Evolutionary conservation across 2,888 invertebrate genomes (phyloP).

Genomic region (Acrobasis repandana): DNA sequence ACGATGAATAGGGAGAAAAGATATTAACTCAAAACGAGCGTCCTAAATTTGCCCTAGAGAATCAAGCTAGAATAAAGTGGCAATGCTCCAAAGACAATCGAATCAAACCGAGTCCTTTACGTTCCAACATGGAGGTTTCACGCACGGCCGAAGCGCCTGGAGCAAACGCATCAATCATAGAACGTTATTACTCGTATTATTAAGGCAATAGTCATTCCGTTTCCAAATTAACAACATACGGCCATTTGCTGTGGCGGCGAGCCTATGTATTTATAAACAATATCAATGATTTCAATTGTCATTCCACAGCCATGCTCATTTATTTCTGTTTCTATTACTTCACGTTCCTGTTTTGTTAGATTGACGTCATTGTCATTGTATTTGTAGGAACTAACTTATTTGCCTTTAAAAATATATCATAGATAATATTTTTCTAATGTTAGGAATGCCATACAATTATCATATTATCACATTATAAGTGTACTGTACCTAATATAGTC

Average conservation of each 20-base stretch:
- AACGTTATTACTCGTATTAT: conserved; percentile 49
- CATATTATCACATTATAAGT: too few species aligned
- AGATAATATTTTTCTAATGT: not conserved
- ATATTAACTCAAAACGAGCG: too few species aligned
- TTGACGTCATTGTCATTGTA: not conserved
- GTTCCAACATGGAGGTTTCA: conserved; percentile 53
- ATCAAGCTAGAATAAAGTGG: conserved; percentile 35
- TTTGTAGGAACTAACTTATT: not conserved
- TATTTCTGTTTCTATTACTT: conserved; percentile 17
- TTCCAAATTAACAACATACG: conserved; percentile 51
- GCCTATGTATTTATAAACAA: conserved; percentile 19
- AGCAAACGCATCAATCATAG: conserved; percentile 69
- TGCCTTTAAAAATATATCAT: not conserved
- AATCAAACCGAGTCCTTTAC: conserved; percentile 54
- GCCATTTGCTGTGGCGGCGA: conserved; percentile 11
- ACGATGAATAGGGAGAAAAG: too few species aligned
- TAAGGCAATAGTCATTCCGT: conserved; percentile 35
- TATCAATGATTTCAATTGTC: conserved; percentile 11
- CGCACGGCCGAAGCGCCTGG: conserved; percentile 42
- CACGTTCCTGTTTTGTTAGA: conserved; percentile 2
- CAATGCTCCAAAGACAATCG: conserved; percentile 58
- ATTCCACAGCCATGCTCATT: conserved; percentile 9
- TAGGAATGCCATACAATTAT: too few species aligned
- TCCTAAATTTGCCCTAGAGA: not conserved
- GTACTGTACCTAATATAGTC: too few species aligned